Evolutionary conservation across 2,797 vertebrate genomes (phyloP).

Genomic region (Botia kubotai): DNA sequence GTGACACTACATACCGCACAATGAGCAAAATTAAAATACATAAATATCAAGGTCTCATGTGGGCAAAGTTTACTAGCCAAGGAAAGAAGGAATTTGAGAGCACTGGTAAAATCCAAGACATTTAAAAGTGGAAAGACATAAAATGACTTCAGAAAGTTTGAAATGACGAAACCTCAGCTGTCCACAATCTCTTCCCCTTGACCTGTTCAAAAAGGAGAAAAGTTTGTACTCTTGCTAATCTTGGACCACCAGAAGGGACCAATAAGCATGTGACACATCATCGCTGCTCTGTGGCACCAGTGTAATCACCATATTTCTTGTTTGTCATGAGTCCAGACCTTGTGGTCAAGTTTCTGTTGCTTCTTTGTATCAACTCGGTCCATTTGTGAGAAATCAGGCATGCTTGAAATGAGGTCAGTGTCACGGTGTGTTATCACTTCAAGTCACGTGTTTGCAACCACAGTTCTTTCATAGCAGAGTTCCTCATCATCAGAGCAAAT

Average conservation of each 20-base stretch:
- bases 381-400: slow-evolving; percentile 30
- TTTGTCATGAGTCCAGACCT: slow-evolving; percentile 28
- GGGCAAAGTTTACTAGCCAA: neutral
- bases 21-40: neutral
- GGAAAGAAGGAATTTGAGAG: neutral
- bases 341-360: slow-evolving; percentile 25
- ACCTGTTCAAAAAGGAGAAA: neutral
- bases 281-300: slow-evolving; percentile 22
- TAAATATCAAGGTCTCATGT: neutral
- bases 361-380: slow-evolving; percentile 38
- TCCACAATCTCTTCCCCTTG: neutral
- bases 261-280: slow-evolving; percentile 39
- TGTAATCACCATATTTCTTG: neutral
- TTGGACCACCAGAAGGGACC: neutral
- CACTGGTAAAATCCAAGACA: neutral
- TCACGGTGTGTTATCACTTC: slow-evolving; percentile 20
- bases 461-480: neutral
- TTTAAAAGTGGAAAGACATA: neutral
- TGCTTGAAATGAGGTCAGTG: slow-evolving; percentile 33
- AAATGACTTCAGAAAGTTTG: neutral
- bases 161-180: neutral
- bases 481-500: slow-evolving; percentile 13
- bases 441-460: slow-evolving; percentile 10
- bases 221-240: slow-evolving; percentile 15
- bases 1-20: neutral